Conservation (phyloP, 2,888 invertebrate species). For the Tiliacea aurago region DNA sequence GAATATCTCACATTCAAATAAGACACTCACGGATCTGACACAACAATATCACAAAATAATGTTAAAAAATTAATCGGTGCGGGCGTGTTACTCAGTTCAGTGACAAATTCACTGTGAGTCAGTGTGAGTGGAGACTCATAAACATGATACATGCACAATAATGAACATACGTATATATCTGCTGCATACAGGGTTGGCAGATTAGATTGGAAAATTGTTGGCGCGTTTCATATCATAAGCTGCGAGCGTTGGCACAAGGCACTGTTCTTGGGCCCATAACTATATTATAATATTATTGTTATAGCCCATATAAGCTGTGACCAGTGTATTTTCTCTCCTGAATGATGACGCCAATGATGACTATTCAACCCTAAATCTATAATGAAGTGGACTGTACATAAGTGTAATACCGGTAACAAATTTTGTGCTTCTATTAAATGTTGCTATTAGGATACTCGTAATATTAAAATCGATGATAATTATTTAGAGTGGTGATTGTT, state of each 20-base stretch:
- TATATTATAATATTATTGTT: neutral
- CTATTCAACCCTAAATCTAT: neutral
- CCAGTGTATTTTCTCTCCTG: neutral
- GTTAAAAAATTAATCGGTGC: neutral
- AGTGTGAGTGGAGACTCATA: conserved; percentile 1
- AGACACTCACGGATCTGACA: neutral
- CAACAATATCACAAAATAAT: conserved; percentile 6
- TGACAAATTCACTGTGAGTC: conserved; percentile 5
- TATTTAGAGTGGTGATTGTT: no score
- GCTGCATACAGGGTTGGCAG: neutral
- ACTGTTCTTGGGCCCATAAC: neutral
- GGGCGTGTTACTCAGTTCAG: conserved; percentile 38
- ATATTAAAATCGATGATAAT: no score
- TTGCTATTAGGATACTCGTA: no score
- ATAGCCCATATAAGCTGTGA: neutral
- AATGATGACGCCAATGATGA: neutral
- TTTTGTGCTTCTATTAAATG: no score
- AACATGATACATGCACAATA: neutral
- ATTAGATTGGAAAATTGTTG: conserved; percentile 5
- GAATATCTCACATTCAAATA: conserved; percentile 15
- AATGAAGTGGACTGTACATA: neutral
- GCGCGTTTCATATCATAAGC: neutral
- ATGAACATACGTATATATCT: neutral
- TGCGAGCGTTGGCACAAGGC: neutral
- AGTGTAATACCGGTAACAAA: no score